Evolutionary conservation across 2,888 invertebrate genomes (phyloP), one percentile per base, ranked within the genome.

Genomic region (Drosophila nigricruria): DNA sequence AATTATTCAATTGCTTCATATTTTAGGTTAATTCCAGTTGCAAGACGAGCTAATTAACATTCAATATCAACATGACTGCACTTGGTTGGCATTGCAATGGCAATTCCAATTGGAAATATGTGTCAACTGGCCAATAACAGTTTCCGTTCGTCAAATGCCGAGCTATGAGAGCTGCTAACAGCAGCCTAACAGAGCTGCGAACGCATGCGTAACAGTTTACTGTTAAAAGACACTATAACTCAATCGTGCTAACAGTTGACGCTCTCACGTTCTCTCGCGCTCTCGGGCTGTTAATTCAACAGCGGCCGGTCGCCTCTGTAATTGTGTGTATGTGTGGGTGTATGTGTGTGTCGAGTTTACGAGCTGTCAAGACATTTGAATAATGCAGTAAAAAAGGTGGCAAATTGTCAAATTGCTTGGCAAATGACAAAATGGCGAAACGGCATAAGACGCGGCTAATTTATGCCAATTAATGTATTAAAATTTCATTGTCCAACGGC

Each of bases 391-490:
- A 71, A 63, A 67, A 67, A 71, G 56, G 73, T 81, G 75, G 65
- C 62, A 70, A 73, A 72, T 80, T 88, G 73, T 88, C 75, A 88
- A 87, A 78, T 71, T 73, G 60, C 65, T 61, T 72, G 50, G 72
- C 79, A 68, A 66, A 68, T 45, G 68, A 40, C n/a, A 36, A 52
- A 38, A 38, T 38, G 38, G 25, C 38, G 25, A 27, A 38, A 56
- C 62, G 64, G 56, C 43, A 57, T 78, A 64, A 77, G 49, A 65
- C 57, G 54, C 43, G 38, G 47, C 74, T 77, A 84, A 89, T 89
- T 81, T 82, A 84, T 82, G 82, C 70, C 88, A 89, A 87, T 87
- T 87, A 89, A 88, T 81, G 57, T 76, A 81, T 88, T 85, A 63
- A 73, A 73, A 72, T 77, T 78, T 70, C 53, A 79, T 77, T 68